phyloP scores from a whole-genome alignment of 1,140 invertebrate species.

The Chironomus striatipennis region DNA sequence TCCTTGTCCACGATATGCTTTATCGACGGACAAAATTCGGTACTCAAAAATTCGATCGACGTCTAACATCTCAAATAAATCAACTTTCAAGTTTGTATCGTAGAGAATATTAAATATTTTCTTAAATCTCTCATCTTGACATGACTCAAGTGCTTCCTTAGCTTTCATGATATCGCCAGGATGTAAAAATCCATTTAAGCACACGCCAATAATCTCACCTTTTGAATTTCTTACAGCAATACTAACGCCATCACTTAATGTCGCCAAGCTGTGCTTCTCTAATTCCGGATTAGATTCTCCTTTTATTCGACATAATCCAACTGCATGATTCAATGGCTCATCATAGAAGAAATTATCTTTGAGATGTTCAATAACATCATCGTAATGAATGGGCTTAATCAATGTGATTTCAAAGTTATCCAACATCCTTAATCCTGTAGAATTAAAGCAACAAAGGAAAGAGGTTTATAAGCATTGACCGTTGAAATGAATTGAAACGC shows the following conservation, averaged over 20 bases:
- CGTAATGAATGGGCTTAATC: constrained; percentile 35
- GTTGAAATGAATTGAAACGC: too few relatives aligned
- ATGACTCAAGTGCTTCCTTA: constrained; percentile 46
- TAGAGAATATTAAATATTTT: constrained; percentile 57
- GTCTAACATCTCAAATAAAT: constrained; percentile 53
- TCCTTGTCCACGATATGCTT: constrained; percentile 56
- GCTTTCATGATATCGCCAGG: constrained; percentile 49
- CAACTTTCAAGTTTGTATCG: constrained; percentile 49
- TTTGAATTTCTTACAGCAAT: constrained; percentile 52
- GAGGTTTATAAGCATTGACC: neutral
- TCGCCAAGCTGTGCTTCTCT: constrained; percentile 60
- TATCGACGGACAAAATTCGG: constrained; percentile 66
- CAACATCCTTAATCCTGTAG: neutral
- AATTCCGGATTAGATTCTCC: constrained; percentile 58
- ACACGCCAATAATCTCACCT: constrained; percentile 55
- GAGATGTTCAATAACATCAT: constrained; percentile 58
- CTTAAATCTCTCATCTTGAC: constrained; percentile 52
- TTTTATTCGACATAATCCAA: constrained; percentile 53
- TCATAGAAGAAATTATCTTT: constrained; percentile 66
- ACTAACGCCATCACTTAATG: constrained; percentile 60
- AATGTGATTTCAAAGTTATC: neutral
- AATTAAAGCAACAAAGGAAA: neutral
- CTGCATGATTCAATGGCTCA: constrained; percentile 67
- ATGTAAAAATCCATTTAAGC: constrained; percentile 52
- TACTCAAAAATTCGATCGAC: constrained; percentile 69